These are phyloP conservation scores for Pseudanteris insignis DNA, from an alignment of 2,888 invertebrate genomes.

Conservation along the genomic window DNA sequence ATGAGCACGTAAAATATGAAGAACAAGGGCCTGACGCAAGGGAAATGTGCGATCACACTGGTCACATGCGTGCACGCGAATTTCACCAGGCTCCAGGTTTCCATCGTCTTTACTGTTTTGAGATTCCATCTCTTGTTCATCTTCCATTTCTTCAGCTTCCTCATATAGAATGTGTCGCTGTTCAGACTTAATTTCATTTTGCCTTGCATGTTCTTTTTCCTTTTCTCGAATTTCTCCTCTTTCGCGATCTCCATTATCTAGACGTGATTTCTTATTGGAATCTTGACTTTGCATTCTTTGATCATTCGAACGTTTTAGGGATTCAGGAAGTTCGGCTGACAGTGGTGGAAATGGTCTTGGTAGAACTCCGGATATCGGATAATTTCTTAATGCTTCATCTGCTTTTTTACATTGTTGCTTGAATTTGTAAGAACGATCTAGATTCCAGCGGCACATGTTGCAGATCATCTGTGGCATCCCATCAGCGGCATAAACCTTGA, in stretches of 20 bases:
- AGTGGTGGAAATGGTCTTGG: conserved; percentile 69
- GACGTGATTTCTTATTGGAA: conserved; percentile 55
- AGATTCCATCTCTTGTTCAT: conserved; percentile 56
- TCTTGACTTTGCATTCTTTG: conserved; percentile 52
- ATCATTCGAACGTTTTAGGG: conserved; percentile 55
- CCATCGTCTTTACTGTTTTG: conserved; percentile 53
- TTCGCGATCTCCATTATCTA: conserved; percentile 58
- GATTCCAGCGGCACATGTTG: conserved; percentile 73
- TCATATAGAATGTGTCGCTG: conserved; percentile 59
- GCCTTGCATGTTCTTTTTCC: conserved; percentile 49
- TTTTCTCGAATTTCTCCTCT: conserved; percentile 51
- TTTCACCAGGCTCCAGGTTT: conserved; percentile 68
- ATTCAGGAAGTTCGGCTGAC: conserved; percentile 56
- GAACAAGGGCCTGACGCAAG: conserved; percentile 73
- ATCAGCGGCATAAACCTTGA: conserved; percentile 68
- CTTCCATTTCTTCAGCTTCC: conserved; percentile 60
- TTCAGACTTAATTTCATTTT: conserved; percentile 51
- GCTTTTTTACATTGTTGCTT: conserved; percentile 80
- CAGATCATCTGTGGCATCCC: conserved; percentile 81
- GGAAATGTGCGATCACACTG: conserved; percentile 78
- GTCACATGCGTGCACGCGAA: conserved; percentile 74
- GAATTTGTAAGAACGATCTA: conserved; percentile 77
- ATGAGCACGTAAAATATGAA: conserved; percentile 74
- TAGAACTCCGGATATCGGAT: conserved; percentile 73
- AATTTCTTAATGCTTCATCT: conserved; percentile 77